Percentiles rank a stretch among this genome's conserved stretches.
These are phyloP conservation scores for Rhynchophorus ferrugineus DNA, from an alignment of 1,140 invertebrate species.

Conservation along the genomic window DNA sequence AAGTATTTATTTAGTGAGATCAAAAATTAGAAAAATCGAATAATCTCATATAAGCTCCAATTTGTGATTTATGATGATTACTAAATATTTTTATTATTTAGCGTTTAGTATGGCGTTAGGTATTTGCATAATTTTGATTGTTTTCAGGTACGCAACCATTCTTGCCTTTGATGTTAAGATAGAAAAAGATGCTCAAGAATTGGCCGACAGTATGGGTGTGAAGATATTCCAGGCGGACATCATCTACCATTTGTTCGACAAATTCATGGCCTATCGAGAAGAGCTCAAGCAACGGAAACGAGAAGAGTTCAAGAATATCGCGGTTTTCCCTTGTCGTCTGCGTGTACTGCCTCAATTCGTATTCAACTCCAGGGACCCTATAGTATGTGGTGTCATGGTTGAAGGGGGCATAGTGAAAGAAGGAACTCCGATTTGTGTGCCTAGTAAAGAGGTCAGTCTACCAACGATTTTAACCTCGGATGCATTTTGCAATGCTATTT, in stretches of 20 bases:
- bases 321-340: constrained; percentile 97
- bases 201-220: constrained; percentile 90
- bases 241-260: constrained; percentile 99
- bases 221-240: constrained; percentile 99
- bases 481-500: too few species aligned
- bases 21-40: too few species aligned
- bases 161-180: constrained; percentile 99
- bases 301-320: constrained; percentile 91
- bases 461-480: too few species aligned
- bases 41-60: too few species aligned
- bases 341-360: constrained; percentile 75
- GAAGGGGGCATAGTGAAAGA: constrained; percentile 93
- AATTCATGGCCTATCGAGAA: constrained; percentile 90
- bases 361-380: constrained; percentile 97
- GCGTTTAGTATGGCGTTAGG: too few species aligned
- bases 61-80: too few species aligned
- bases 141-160: constrained; percentile 84
- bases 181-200: constrained; percentile 93
- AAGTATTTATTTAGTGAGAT: too few species aligned
- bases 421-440: constrained; percentile 95
- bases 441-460: constrained; percentile 77
- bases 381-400: constrained; percentile 91
- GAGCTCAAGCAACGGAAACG: constrained; percentile 89
- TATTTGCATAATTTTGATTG: neutral
- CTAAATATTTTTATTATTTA: too few species aligned